A percentile compares a stretch with the other conserved stretches of the same genome.
These are phyloP conservation scores for Pygmarrhopalites habei DNA, from an alignment of 1,140 invertebrate species.

Conservation along the genomic window DNA sequence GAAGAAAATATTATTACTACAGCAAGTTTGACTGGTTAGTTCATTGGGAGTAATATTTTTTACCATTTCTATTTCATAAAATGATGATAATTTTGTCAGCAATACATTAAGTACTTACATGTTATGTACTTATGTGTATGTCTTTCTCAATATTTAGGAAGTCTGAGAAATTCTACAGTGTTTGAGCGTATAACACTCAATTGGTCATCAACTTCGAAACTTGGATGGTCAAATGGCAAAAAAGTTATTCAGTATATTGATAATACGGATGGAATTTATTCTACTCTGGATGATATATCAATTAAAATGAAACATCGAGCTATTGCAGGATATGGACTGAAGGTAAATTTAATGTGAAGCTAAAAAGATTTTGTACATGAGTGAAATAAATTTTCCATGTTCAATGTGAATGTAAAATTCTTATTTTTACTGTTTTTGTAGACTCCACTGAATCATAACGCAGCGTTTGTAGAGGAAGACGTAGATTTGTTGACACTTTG, in stretches of 20 bases:
- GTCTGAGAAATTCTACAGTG: slow-evolving; percentile 62
- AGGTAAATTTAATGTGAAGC: too few relatives aligned
- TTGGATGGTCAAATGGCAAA: slow-evolving; percentile 66
- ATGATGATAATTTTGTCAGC: too few relatives aligned
- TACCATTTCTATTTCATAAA: too few relatives aligned
- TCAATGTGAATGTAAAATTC: neutral
- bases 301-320: slow-evolving; percentile 63
- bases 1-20: slow-evolving; percentile 68
- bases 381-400: neutral
- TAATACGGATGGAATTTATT: slow-evolving; percentile 50
- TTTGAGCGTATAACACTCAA: slow-evolving; percentile 73
- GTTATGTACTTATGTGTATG: too few relatives aligned
- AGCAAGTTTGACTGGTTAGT: slow-evolving; percentile 53
- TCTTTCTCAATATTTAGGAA: slow-evolving; percentile 45
- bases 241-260: slow-evolving; percentile 55
- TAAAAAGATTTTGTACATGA: neutral
- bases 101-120: too few relatives aligned
- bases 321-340: slow-evolving; percentile 66
- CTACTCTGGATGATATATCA: slow-evolving; percentile 60
- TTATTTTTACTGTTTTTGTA: slow-evolving; percentile 41
- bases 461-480: slow-evolving; percentile 36
- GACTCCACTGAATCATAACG: slow-evolving; percentile 46
- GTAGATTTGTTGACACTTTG: slow-evolving; percentile 57
- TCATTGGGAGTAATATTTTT: too few relatives aligned
- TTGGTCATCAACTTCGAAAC: slow-evolving; percentile 61